Percentiles rank a stretch among this genome's conserved stretches.
Evolutionary conservation across 2,888 invertebrate species (phyloP).

Genomic region (Chymomyza caudatula): DNA sequence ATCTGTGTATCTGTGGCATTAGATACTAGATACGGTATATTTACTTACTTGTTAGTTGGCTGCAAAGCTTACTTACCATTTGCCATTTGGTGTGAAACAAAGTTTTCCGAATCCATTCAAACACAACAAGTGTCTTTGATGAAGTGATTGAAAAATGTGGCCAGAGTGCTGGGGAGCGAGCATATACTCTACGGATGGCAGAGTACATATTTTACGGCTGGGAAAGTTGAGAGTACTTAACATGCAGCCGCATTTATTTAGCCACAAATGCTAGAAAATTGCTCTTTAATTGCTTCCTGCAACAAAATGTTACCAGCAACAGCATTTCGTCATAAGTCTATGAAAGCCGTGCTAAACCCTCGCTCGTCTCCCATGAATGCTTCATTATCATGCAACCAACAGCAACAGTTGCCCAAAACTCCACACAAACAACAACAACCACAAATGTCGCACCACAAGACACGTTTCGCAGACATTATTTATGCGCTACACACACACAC

Average conservation of each 20-base stretch:
- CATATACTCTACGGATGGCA: not conserved
- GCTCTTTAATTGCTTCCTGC: constrained; percentile 64
- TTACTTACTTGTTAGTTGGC: not conserved
- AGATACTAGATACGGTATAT: not conserved
- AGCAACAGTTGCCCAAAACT: constrained; percentile 14
- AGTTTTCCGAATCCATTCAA: not conserved
- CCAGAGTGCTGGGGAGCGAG: too few relatives aligned
- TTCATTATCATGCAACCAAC: constrained; percentile 64
- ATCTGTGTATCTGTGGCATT: constrained; percentile 10
- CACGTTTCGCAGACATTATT: constrained; percentile 1
- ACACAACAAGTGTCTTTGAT: constrained; percentile 52
- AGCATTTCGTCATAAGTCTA: too few relatives aligned
- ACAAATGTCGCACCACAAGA: constrained; percentile 41
- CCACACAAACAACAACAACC: too few relatives aligned
- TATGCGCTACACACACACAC: not conserved
- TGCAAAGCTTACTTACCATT: not conserved
- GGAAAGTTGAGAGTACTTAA: not conserved
- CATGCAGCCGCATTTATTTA: not conserved
- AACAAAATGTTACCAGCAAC: constrained; percentile 23
- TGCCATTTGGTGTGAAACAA: not conserved
- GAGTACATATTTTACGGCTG: constrained; percentile 4
- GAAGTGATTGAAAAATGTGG: constrained; percentile 50
- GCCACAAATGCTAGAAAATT: constrained; percentile 49
- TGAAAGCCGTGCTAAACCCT: too few relatives aligned
- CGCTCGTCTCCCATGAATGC: constrained; percentile 31